Evolutionary conservation across 2,113 vertebrate species (phyloP).

Genomic region (Myodes glareolus): DNA sequence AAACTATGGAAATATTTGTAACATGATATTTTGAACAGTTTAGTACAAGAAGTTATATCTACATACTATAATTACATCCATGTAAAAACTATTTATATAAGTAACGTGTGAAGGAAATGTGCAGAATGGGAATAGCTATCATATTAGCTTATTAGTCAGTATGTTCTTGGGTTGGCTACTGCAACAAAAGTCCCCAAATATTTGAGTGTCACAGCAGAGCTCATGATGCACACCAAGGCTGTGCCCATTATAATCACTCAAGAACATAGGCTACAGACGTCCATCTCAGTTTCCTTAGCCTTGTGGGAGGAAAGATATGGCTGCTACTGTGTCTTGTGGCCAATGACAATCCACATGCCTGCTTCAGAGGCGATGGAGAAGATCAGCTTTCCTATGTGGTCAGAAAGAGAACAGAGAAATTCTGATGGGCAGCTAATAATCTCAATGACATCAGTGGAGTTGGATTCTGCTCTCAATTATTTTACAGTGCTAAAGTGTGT

Average conservation of each 20-base stretch:
- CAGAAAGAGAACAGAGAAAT: not conserved
- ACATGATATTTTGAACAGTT: conserved; percentile 22
- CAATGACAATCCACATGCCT: not conserved
- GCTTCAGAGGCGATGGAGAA: not conserved
- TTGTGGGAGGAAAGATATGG: not conserved
- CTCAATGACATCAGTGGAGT: not conserved
- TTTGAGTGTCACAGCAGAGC: not conserved
- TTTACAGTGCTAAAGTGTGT: not conserved
- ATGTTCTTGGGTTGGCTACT: not conserved
- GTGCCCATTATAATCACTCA: not conserved
- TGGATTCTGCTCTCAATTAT: not conserved
- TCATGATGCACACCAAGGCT: too few species aligned
- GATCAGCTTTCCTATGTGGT: not conserved
- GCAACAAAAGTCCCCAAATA: not conserved
- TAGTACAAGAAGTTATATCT: not conserved
- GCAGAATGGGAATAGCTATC: not conserved
- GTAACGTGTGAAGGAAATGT: not conserved
- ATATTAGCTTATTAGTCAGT: not conserved
- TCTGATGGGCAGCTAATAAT: not conserved
- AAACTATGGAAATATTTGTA: not conserved
- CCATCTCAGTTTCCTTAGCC: not conserved
- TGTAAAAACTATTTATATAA: not conserved
- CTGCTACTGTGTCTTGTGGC: not conserved
- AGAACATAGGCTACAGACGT: not conserved
- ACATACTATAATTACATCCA: too few species aligned